A percentile compares a stretch with the other conserved stretches of the same genome.
Conservation (phyloP, 2,797 vertebrate genomes). For the Esox lucius region DNA sequence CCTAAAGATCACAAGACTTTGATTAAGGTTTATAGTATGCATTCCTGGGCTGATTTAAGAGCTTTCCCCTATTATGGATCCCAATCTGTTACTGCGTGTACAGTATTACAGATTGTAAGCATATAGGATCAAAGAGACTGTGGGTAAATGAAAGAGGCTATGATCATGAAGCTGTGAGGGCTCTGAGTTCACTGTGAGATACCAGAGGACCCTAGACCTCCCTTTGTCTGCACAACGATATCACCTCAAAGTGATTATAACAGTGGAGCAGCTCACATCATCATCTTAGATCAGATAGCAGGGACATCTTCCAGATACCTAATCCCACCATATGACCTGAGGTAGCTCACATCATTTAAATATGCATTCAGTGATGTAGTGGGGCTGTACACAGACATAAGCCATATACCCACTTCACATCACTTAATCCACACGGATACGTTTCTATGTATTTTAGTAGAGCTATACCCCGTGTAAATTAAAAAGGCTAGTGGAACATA, state of each 20-base stretch:
- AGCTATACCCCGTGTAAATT: too few species aligned
- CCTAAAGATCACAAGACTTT: constrained; percentile 6
- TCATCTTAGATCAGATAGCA: too few species aligned
- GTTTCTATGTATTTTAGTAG: too few species aligned
- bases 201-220: background rate
- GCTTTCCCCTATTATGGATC: constrained; percentile 2
- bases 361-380: too few species aligned
- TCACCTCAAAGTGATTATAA: background rate
- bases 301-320: too few species aligned
- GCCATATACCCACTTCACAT: too few species aligned
- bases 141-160: constrained; percentile 6
- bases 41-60: constrained; percentile 33
- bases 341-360: too few species aligned
- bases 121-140: constrained; percentile 10
- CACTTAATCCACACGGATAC: too few species aligned
- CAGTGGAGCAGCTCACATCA: background rate
- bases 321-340: too few species aligned
- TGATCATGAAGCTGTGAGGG: background rate
- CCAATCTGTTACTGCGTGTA: background rate
- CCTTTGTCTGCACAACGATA: background rate
- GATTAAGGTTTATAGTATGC: constrained; percentile 15
- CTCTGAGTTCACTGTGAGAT: constrained; percentile 14
- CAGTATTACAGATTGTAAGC: constrained; percentile 22
- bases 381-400: too few species aligned
- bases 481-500: too few species aligned